Evolutionary conservation across 2,888 invertebrate genomes (phyloP), one percentile per base, ranked within the genome.

Genomic region (Parasteatoda lunata): DNA sequence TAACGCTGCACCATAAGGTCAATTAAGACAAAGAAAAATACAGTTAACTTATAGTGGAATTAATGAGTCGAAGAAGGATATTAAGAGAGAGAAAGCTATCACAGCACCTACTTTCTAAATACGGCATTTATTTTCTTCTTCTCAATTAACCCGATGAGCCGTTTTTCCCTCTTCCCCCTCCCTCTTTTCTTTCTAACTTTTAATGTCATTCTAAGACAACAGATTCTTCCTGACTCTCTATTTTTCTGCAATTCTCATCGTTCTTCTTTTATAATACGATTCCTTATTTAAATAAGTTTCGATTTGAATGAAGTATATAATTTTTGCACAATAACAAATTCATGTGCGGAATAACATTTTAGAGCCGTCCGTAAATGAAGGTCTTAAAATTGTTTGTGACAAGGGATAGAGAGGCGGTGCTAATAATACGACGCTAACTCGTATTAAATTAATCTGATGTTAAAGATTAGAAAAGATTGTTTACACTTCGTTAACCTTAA

Each of bases 191-290:
- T 77, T 77, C 77, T 54, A 78, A 84, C 84, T 84, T 84, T 78
- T 84, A 84, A 84, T 84, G 84, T 78, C 84, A 78, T 84, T 30
- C 30, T 84, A 84, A 84, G 77, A 84, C 84, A 84, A 84, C 84
- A 83, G 84, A 84, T 84, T 84, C 78, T 54, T 64, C 77, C 71
- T 71, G 84, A 77, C 78, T 84, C 54, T 71, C 71, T 49, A 47
- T 78, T 78, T 71, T 77, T 69, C 77, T 51, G 13, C 49, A 47
- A 49, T 15, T 79, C 48, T 79, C 65, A 52, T 51, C 64, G 30
- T 30, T 30, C 30, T 30, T 30, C 30, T 30, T 30, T 30, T 30
- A 30, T 30, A 30, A 30, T 30, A 30, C 30, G 30, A 30, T 30
- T 30, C 30, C 30, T 30, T 30, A 30, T 30, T 30, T 30, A 30